Evolutionary conservation across 1,140 invertebrate species (phyloP).

Genomic region (Carcinoscorpius rotundicauda): DNA sequence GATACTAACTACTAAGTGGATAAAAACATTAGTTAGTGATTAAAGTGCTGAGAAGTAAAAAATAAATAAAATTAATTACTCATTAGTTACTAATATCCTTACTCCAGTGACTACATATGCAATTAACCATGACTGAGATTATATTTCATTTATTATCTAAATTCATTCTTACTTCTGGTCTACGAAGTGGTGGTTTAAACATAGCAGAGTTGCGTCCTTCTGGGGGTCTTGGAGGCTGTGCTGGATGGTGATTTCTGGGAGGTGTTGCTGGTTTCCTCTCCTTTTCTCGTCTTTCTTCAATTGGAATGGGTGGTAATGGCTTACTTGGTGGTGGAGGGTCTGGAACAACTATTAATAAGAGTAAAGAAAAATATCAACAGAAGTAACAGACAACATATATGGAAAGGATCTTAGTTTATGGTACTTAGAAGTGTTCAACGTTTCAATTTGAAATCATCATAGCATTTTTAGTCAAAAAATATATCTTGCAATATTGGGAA

Average conservation of each 20-base stretch:
- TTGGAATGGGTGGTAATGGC: slow-evolving; percentile 73
- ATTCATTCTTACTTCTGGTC: slow-evolving; percentile 18
- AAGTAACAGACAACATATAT: no score
- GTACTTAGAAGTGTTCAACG: no score
- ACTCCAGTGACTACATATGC: no score
- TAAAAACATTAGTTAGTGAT: no score
- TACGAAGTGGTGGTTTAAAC: slow-evolving; percentile 24
- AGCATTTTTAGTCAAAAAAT: no score
- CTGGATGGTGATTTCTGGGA: slow-evolving; percentile 28
- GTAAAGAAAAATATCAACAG: neutral
- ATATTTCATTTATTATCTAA: no score
- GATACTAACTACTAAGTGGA: no score
- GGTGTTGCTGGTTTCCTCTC: slow-evolving; percentile 42
- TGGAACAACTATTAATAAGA: slow-evolving; percentile 39
- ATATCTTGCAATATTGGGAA: no score
- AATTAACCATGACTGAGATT: no score
- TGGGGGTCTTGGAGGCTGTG: slow-evolving; percentile 11
- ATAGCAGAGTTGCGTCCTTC: slow-evolving; percentile 23
- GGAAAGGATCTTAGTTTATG: no score
- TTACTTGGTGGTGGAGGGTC: slow-evolving; percentile 52
- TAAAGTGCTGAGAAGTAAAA: neutral
- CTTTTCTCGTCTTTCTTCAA: slow-evolving; percentile 39
- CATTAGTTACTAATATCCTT: neutral
- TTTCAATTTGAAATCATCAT: no score
- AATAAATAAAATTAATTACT: neutral